Percentiles rank a stretch among this genome's conserved stretches.
phyloP scores from a whole-genome alignment of 2,888 invertebrate species.

The Fragum sueziense region DNA sequence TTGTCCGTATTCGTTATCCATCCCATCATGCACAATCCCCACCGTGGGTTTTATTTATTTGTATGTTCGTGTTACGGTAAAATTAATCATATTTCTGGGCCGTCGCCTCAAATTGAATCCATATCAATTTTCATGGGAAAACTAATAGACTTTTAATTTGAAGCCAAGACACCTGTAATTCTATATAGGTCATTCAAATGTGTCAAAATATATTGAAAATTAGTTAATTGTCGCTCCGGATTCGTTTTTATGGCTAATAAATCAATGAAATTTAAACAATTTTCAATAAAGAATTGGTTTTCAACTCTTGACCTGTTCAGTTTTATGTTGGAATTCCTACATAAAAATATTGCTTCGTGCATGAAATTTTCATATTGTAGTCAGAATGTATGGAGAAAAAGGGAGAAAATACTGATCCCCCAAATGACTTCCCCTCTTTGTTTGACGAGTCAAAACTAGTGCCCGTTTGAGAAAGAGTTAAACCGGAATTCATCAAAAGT shows the following conservation, averaged over 20 bases:
- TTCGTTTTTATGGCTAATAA: neutral
- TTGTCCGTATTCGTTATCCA: too few relatives aligned
- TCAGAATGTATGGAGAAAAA: too few relatives aligned
- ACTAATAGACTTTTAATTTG: neutral
- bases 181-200: slow-evolving; percentile 5
- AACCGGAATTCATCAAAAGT: too few relatives aligned
- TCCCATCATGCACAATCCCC: too few relatives aligned
- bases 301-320: neutral
- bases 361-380: too few relatives aligned
- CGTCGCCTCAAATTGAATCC: slow-evolving; percentile 11
- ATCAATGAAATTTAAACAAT: neutral
- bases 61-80: neutral
- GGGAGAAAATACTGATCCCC: too few relatives aligned
- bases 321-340: too few relatives aligned
- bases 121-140: slow-evolving; percentile 14
- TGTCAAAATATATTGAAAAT: neutral
- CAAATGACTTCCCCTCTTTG: too few relatives aligned
- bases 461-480: too few relatives aligned
- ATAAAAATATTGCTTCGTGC: too few relatives aligned
- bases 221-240: neutral
- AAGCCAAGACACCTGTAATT: neutral
- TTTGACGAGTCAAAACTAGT: too few relatives aligned
- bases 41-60: too few relatives aligned
- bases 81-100: neutral
- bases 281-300: neutral